Evolutionary conservation across 2,113 vertebrate genomes (phyloP).

Genomic region (Bucco capensis): DNA sequence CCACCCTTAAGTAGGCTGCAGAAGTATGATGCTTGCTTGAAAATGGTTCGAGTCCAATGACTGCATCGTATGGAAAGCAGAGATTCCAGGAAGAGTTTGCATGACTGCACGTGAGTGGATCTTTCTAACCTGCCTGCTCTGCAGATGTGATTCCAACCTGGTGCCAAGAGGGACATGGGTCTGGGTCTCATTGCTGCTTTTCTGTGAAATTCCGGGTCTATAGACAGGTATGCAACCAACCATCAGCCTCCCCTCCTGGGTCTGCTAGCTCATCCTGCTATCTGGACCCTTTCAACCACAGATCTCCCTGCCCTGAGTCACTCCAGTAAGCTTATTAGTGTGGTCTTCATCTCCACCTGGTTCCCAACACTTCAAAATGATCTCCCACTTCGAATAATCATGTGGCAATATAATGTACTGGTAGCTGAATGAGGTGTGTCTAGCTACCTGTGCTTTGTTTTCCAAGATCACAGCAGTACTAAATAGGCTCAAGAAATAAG

Average conservation of each 20-base stretch:
- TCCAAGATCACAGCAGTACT: neutral
- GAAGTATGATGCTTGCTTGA: neutral
- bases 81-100: neutral
- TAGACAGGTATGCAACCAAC: neutral
- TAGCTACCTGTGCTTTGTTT: neutral
- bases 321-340: neutral
- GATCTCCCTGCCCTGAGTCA: fast-evolving
- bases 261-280: neutral
- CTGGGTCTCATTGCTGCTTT: neutral
- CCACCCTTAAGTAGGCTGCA: neutral
- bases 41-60: neutral
- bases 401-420: fast-evolving
- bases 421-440: neutral
- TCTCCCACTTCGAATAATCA: neutral
- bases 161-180: neutral
- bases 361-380: neutral
- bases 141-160: fast-evolving
- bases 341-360: neutral
- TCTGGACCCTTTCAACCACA: neutral
- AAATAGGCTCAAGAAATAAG: neutral
- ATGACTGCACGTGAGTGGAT: neutral
- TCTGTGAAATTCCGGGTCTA: neutral
- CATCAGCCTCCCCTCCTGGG: neutral
- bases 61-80: neutral
- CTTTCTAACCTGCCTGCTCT: neutral